Evolutionary conservation across 2,888 invertebrate species (phyloP).

Genomic region (Zootermopsis nevadensis): DNA sequence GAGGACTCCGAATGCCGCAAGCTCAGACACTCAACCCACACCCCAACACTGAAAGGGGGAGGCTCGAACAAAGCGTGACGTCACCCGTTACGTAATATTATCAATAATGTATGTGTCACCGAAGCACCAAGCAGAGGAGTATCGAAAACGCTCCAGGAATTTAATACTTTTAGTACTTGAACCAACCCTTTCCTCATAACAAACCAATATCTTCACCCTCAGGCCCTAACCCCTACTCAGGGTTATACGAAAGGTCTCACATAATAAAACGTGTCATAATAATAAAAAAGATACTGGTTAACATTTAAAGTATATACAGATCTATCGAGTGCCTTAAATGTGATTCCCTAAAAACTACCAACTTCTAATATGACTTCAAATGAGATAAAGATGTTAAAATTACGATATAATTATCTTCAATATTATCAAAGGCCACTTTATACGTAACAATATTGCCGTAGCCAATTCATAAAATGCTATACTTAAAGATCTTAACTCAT

Average conservation of each 20-base stretch:
- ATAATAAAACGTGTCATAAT: not conserved
- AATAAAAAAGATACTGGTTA: not conserved
- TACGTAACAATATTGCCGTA: too few species aligned
- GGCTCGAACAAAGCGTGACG: slow-evolving; percentile 25
- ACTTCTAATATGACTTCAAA: too few species aligned
- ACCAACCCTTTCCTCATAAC: slow-evolving; percentile 18
- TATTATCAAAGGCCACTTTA: too few species aligned
- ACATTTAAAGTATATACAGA: not conserved
- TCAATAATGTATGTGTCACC: slow-evolving; percentile 47
- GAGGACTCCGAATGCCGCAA: not conserved
- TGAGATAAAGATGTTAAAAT: too few species aligned
- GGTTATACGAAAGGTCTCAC: not conserved
- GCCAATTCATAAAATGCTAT: too few species aligned
- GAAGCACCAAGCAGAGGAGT: slow-evolving; percentile 33
- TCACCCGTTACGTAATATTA: slow-evolving; percentile 43
- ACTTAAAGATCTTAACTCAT: too few species aligned
- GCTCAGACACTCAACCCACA: not conserved
- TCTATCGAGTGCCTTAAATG: not conserved
- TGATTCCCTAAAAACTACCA: not conserved
- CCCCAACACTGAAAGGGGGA: not conserved
- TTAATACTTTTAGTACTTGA: slow-evolving; percentile 42
- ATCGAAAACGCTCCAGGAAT: slow-evolving; percentile 48
- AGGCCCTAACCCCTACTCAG: slow-evolving; percentile 3
- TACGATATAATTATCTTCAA: too few species aligned
- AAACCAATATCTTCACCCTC: slow-evolving; percentile 33